Conservation (phyloP, 2,888 invertebrate species). For the Patella ulyssiponensis region DNA sequence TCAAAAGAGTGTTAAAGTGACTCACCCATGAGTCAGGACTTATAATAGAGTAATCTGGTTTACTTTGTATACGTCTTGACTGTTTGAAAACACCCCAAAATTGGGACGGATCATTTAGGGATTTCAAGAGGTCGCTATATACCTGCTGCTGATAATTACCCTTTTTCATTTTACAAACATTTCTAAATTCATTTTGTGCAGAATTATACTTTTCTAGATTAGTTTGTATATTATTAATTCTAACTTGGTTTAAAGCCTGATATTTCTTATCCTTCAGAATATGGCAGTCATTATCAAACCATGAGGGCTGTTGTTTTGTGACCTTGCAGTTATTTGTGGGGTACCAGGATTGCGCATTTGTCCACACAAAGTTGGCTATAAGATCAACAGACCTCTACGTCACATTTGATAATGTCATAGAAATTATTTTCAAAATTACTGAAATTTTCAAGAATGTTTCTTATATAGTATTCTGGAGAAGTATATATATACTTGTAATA, state of each 20-base stretch:
- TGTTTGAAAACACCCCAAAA: background rate
- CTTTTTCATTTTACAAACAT: background rate
- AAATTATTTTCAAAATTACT: background rate
- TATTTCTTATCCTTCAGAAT: background rate
- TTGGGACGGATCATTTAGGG: background rate
- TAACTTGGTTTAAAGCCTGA: background rate
- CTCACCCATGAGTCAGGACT: too few species aligned
- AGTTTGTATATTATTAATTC: background rate
- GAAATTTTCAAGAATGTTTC: background rate
- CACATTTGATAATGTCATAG: too few species aligned
- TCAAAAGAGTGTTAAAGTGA: too few species aligned
- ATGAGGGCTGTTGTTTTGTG: background rate
- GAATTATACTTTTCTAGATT: background rate
- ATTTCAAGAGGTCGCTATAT: background rate
- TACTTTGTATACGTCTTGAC: too few species aligned
- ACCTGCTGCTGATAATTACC: background rate
- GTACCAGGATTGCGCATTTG: too few species aligned
- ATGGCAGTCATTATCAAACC: background rate
- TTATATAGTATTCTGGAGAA: background rate
- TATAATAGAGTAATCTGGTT: too few species aligned
- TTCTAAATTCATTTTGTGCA: background rate
- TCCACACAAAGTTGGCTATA: too few species aligned
- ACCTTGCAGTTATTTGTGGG: too few species aligned
- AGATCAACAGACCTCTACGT: too few species aligned
- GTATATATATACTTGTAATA: too few species aligned